phyloP scores from a whole-genome alignment of 2,888 invertebrate species.

The Acleris holmiana region DNA sequence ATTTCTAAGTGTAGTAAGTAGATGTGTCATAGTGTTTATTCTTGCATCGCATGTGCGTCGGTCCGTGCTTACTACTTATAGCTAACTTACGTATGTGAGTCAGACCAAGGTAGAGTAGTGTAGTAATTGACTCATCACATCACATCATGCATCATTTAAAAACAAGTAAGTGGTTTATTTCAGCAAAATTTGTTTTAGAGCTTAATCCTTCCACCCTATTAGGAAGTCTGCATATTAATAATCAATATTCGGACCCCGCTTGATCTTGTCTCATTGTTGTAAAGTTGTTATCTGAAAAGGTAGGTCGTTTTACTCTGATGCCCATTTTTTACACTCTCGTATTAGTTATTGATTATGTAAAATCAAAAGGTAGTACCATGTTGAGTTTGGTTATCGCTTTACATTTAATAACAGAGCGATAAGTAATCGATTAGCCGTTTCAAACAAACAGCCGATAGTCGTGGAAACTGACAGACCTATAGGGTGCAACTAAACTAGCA shows the following conservation, averaged over 20 bases:
- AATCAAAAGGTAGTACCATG: conserved; percentile 6
- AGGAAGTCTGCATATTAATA: neutral
- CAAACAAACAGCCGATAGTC: conserved; percentile 27
- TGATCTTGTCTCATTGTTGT: neutral
- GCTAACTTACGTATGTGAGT: conserved; percentile 64
- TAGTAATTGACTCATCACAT: conserved; percentile 68
- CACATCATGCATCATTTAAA: conserved; percentile 14
- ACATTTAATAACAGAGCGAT: conserved; percentile 31
- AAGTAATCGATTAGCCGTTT: conserved; percentile 29
- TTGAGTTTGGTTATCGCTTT: conserved; percentile 29
- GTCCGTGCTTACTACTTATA: conserved; percentile 46
- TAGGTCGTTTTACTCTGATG: too few species aligned
- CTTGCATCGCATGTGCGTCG: conserved; percentile 44
- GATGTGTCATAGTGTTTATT: conserved; percentile 73
- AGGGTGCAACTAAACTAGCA: neutral
- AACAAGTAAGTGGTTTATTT: conserved; percentile 23
- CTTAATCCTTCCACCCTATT: neutral
- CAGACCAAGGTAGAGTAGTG: conserved; percentile 64
- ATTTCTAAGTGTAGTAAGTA: conserved; percentile 24
- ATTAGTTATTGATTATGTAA: conserved; percentile 14
- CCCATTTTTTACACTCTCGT: neutral
- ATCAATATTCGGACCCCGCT: neutral
- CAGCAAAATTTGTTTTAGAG: neutral
- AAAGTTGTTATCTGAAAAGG: too few species aligned
- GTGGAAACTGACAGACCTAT: conserved; percentile 11